A percentile compares a stretch with the other conserved stretches of the same genome.
phyloP scores from a whole-genome alignment of 2,888 invertebrate genomes.

The Helobdella robusta region DNA sequence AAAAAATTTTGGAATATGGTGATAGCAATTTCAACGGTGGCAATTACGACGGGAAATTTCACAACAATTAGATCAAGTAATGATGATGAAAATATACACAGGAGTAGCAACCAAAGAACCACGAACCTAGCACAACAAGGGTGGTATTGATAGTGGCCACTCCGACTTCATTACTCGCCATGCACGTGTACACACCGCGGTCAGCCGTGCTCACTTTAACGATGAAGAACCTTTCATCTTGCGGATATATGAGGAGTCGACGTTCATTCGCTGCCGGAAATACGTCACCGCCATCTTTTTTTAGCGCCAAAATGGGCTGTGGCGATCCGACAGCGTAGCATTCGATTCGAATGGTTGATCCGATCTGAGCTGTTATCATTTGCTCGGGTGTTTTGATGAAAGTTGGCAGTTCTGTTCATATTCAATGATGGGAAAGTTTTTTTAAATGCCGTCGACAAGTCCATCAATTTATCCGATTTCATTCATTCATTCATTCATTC shows the following conservation, averaged over 20 bases:
- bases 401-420: constrained; percentile 57
- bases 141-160: constrained; percentile 75
- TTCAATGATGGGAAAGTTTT: too few relatives aligned
- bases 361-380: constrained; percentile 73
- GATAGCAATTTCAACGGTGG: too few relatives aligned
- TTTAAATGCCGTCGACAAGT: too few relatives aligned
- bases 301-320: constrained; percentile 55
- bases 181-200: constrained; percentile 84
- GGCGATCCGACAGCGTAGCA: constrained; percentile 85
- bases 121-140: constrained; percentile 61
- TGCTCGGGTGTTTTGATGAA: constrained; percentile 69
- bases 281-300: constrained; percentile 51
- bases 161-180: constrained; percentile 80
- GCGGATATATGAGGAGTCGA: constrained; percentile 80
- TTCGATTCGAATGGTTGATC: constrained; percentile 74
- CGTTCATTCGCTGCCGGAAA: constrained; percentile 89
- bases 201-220: constrained; percentile 79
- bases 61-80: too few relatives aligned
- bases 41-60: too few relatives aligned
- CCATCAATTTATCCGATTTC: too few relatives aligned
- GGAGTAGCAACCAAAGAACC: background rate
- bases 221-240: constrained; percentile 83
- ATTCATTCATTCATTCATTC: too few relatives aligned
- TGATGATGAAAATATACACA: background rate
- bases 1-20: constrained; percentile 33